A percentile compares a stretch with the other conserved stretches of the same genome.
These are phyloP conservation scores for Neofelis nebulosa DNA, from an alignment of 2,113 vertebrate genomes.

Conservation along the genomic window DNA sequence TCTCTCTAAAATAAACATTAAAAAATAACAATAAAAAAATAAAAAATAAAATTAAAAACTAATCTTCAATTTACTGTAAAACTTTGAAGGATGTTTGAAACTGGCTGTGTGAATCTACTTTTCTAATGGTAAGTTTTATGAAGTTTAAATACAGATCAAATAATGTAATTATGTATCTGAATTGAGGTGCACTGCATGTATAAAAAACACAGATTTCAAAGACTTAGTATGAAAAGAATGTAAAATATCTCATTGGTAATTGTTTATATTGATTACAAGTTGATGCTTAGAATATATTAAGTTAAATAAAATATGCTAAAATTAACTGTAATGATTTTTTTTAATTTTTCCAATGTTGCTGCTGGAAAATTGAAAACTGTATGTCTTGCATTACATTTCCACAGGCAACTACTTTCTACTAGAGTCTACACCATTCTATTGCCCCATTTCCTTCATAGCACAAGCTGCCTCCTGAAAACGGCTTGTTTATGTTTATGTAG, in stretches of 20 bases:
- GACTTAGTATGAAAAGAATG: neutral
- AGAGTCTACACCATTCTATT: neutral
- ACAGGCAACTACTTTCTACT: too few relatives aligned
- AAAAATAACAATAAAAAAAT: too few relatives aligned
- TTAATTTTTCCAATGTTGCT: neutral
- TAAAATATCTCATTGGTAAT: neutral
- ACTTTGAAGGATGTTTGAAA: neutral
- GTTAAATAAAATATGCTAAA: neutral
- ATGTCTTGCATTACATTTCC: neutral
- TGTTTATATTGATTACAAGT: neutral
- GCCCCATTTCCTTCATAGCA: neutral
- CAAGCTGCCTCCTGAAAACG: neutral
- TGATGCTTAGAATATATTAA: neutral
- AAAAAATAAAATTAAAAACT: neutral
- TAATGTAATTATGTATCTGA: neutral
- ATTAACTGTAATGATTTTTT: neutral
- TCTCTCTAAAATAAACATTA: too few relatives aligned
- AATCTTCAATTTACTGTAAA: neutral
- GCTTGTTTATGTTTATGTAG: neutral
- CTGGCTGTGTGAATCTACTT: neutral
- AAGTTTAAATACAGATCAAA: neutral
- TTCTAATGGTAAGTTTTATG: neutral
- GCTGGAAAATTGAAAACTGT: neutral
- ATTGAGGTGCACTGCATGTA: rapidly evolving
- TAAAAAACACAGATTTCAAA: neutral